Base-by-base conservation (phyloP, 2,797 vertebrate genomes). In the Enteromius viviparus region DNA sequence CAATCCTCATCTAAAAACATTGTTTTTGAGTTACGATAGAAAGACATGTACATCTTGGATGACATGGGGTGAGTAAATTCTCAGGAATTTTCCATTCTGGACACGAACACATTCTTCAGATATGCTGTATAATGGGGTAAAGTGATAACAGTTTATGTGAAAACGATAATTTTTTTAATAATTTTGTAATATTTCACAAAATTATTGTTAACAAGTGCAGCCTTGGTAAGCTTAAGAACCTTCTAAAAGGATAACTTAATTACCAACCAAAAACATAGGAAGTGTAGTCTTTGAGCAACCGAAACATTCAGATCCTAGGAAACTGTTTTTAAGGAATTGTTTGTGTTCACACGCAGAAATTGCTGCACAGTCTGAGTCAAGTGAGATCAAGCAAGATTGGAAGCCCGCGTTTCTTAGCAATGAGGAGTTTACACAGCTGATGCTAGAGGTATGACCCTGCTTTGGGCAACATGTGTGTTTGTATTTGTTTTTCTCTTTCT, bases 341-440 rank as follows among this genome's bases (percentile, higher is more conserved):
- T 19, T 85, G 58, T 78, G 42, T 78, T 83, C 51, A 29, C 42
- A 4, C 88, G 11, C 90, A 99, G 98, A 99, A 94, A 97, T 97
- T 74, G 96, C 97, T 89, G 97, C 97, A 82, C 97, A 99, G 91
- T 97, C 97, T 42, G 98, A 98, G 90, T 97, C 97, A 75, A 97
- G 96, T 90, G 98, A 99, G 92, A 98, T 99, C 93, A 96, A 96
- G 90, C 98, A 98, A 92, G 97, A 99, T 93, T 99, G 98, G 98
- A 98, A 99, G 89, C 98, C 98, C 0, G 95, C 96, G 84, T 99
- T 99, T 94, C 97, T 99, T 91, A 98, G 97, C 94, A 98, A 99
- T 89, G 97, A 98, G 93, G 98, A 99, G 91, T 99, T 99, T 94
- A 98, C 97, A 76, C 98, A 99, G 90, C 96, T 99, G 92, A 99